phyloP scores from a whole-genome alignment of 2,113 vertebrate genomes.

The Zeus faber region DNA sequence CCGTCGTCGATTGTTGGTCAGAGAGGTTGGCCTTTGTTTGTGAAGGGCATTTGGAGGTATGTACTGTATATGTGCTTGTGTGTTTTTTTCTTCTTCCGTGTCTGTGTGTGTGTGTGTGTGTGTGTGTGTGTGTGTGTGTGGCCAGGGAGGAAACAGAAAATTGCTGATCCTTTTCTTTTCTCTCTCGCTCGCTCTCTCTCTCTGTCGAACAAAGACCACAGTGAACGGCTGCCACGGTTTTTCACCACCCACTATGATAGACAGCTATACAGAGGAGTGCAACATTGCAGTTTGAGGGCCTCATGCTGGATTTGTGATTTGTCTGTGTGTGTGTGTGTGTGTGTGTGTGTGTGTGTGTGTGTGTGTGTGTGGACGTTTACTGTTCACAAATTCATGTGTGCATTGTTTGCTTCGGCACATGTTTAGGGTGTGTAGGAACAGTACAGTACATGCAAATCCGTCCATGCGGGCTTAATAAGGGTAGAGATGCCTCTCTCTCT shows the following conservation, averaged over 20 bases:
- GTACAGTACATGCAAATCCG: neutral
- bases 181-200: too few relatives aligned
- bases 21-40: constrained; percentile 36
- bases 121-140: constrained; percentile 43
- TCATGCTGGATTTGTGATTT: constrained; percentile 5
- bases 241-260: constrained; percentile 59
- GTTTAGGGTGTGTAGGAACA: neutral
- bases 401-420: neutral
- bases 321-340: neutral
- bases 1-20: constrained; percentile 32
- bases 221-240: constrained; percentile 50
- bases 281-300: too few relatives aligned
- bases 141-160: constrained; percentile 54
- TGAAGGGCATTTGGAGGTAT: constrained; percentile 7
- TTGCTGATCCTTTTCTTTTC: too few relatives aligned
- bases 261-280: too few relatives aligned
- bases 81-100: neutral
- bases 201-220: constrained; percentile 50
- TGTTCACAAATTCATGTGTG: constrained; percentile 10
- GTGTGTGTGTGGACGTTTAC: constrained; percentile 10
- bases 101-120: neutral
- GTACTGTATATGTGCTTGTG: constrained; percentile 10
- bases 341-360: constrained; percentile 1
- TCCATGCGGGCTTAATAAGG: too few relatives aligned
- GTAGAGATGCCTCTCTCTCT: too few relatives aligned